These are phyloP conservation scores for Okapia johnstoni DNA, from an alignment of 2,113 vertebrate species.

Conservation along the genomic window DNA sequence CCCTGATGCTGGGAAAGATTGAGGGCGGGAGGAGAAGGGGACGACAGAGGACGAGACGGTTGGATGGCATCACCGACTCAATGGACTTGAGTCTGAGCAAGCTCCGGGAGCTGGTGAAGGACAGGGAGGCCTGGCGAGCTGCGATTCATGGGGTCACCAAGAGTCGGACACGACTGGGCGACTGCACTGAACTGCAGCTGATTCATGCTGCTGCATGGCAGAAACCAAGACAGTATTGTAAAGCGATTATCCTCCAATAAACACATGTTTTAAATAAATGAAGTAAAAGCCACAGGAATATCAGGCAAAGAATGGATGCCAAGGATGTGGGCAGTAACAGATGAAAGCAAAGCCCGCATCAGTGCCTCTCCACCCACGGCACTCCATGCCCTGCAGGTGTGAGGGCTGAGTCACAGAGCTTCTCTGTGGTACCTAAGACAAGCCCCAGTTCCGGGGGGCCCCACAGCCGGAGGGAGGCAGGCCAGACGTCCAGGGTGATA, in stretches of 20 bases:
- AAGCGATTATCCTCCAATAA: neutral
- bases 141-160: fast-evolving
- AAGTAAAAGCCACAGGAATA: neutral
- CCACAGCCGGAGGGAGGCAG: neutral
- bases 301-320: neutral
- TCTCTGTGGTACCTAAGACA: fast-evolving
- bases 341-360: fast-evolving
- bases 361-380: fast-evolving
- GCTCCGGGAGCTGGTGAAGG: fast-evolving
- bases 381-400: fast-evolving
- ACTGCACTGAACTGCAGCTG: fast-evolving
- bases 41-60: neutral
- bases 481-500: fast-evolving
- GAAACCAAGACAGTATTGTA: fast-evolving
- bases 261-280: neutral
- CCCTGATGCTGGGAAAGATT: neutral
- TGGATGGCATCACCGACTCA: fast-evolving
- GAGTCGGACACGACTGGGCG: neutral
- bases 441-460: neutral
- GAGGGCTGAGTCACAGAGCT: neutral
- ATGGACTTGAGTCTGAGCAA: fast-evolving
- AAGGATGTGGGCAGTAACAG: fast-evolving
- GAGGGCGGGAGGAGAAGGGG: neutral
- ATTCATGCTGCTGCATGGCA: fast-evolving
- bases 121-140: neutral